Base-by-base conservation (phyloP, 2,113 vertebrate genomes). In the Cisticola juncidis region DNA sequence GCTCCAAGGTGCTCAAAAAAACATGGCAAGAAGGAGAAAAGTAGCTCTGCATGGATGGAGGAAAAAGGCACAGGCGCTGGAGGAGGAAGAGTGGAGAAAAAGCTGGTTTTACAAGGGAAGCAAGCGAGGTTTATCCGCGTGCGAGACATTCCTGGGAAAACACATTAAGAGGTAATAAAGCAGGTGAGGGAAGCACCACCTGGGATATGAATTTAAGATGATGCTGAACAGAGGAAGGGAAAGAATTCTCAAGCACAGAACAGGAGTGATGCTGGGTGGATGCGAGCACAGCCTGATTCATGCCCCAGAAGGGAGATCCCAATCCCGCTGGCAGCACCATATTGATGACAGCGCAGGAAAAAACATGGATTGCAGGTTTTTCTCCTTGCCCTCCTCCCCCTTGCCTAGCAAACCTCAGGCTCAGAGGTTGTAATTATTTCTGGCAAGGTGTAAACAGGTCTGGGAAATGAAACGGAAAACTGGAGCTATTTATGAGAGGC, bases 341-440 rank as follows among this genome's bases (percentile, higher is more conserved):
- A 0, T 14, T 48, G 70, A 87, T 24, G 53, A 65, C 85, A 81
- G 56, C 0, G 0, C 24, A n/a, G 0, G 3, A 54, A 60, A 64
- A 88, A 66, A 3, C 65, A 42, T 0, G 26, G 76, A 65, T 28
- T 69, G 78, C 66, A 89, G 65, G 61, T 78, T 92, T 69, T 86
- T 48, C 61, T 76, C 35, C 28, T 53, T 53, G 48, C 62, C 33
- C 31, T 79, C 65, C 62, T 86, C 74, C 45, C 21, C 29, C 53
- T 79, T 3, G 0, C 35, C 35, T 70, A 85, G 84, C 20, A 91
- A 87, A 91, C 12, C 45, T 31, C 9, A 1, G 77, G 80, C 95
- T 94, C 73, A 1, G 50, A 91, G 84, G 87, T 18, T 85, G 73
- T 91, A 94, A 91, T 92, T 96, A 91, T 89, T 94, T 92, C 70